Conservation (phyloP, 2,888 invertebrate genomes). For the Drosophila incognita region DNA sequence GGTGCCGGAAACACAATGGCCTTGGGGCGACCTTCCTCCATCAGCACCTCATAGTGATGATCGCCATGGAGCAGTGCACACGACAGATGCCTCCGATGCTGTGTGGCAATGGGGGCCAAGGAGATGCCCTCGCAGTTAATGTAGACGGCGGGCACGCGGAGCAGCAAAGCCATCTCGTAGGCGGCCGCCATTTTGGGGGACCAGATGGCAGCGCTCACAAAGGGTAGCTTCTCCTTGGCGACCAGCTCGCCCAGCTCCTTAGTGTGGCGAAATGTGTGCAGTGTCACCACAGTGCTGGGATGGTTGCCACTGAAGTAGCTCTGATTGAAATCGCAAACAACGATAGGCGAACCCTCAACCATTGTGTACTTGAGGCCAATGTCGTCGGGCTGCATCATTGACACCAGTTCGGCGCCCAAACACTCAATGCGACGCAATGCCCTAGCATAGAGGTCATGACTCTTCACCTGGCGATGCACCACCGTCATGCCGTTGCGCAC, state of each 20-base stretch:
- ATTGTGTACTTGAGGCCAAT: slow-evolving; percentile 47
- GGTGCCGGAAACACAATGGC: slow-evolving; percentile 55
- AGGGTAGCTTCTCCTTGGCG: slow-evolving; percentile 38
- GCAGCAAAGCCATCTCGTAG: slow-evolving; percentile 54
- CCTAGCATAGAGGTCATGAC: slow-evolving; percentile 31
- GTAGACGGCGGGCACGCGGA: slow-evolving; percentile 33
- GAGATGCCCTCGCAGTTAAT: slow-evolving; percentile 54
- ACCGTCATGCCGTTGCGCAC: slow-evolving; percentile 38
- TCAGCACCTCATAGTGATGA: slow-evolving; percentile 55
- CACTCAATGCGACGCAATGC: slow-evolving; percentile 45
- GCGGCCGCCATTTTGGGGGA: slow-evolving; percentile 50
- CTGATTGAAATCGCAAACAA: slow-evolving; percentile 61
- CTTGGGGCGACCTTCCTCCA: slow-evolving; percentile 5
- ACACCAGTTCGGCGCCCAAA: slow-evolving; percentile 49
- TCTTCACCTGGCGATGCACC: slow-evolving; percentile 48
- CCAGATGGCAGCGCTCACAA: slow-evolving; percentile 57
- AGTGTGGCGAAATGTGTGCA: slow-evolving; percentile 64
- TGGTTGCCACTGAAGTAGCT: slow-evolving; percentile 47
- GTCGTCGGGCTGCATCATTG: slow-evolving; percentile 45
- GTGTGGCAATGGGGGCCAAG: slow-evolving; percentile 32
- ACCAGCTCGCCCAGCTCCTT: slow-evolving; percentile 39
- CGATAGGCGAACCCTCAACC: slow-evolving; percentile 54
- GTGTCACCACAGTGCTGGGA: slow-evolving; percentile 61
- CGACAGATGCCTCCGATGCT: slow-evolving; percentile 8
- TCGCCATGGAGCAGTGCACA: slow-evolving; percentile 25